Base-by-base conservation (phyloP, 2,888 invertebrate species). In the Thecophora atra region DNA sequence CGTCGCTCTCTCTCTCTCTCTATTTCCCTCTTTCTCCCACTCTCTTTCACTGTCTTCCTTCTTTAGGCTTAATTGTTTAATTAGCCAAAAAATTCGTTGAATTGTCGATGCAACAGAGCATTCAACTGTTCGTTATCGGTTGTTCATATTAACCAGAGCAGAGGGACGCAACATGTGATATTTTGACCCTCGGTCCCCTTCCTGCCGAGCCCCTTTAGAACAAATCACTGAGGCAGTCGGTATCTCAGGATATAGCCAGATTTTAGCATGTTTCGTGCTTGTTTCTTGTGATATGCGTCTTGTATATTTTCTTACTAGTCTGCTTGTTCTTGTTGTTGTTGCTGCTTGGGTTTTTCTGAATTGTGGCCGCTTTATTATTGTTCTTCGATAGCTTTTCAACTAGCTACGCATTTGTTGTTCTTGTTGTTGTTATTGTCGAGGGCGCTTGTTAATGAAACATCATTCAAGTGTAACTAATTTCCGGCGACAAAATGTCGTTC, bases 21-120 rank as follows among this genome's bases (percentile, higher is more conserved):
- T 63, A 56, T 6, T 21, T n/a, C n/a, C n/a, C n/a, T n/a, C n/a
- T n/a, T n/a, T n/a, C n/a, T n/a, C n/a, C n/a, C n/a, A n/a, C n/a
- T n/a, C n/a, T n/a, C n/a, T n/a, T n/a, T n/a, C n/a, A n/a, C n/a
- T n/a, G n/a, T 13, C 19, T 56, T 15, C 5, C 21, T 17, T 8
- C 19, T 19, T 54, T 68, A 15, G 37, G 13, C 8, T 62, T 44
- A 70, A 70, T 70, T 70, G 70, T 70, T 70, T 13, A 70, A 70
- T 70, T 70, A 62, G 60, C 62, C 70, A 70, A 60, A 70, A 70
- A 70, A 70, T 70, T 70, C 70, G 52, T 51, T 70, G 70, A 70
- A 70, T 70, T 62, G 28, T 70, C 51, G 62, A 62, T 60, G 51
- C 70, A 70, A 70, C 70, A 70, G 70, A 70, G 70, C 70, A 62